Evolutionary conservation across 1,140 invertebrate genomes (phyloP).

Genomic region (Ladona fulva): DNA sequence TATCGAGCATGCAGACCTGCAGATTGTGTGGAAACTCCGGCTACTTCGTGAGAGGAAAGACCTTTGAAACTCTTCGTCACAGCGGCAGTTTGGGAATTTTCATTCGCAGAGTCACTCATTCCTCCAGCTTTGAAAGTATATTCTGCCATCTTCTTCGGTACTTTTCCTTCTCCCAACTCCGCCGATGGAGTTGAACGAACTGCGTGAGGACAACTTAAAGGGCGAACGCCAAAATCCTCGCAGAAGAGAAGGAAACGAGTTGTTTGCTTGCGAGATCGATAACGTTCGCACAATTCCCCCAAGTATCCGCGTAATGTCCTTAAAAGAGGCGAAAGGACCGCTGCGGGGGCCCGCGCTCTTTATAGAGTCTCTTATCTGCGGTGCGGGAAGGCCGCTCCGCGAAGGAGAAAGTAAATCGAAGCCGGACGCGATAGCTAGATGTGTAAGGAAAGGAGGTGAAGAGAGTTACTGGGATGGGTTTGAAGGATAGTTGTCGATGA

Average conservation of each 20-base stretch:
- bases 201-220: background rate
- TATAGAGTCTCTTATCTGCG: background rate
- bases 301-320: slow-evolving; percentile 1
- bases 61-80: no score
- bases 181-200: background rate
- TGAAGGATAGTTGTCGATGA: no score
- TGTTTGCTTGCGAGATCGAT: background rate
- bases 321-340: background rate
- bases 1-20: no score
- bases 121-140: no score
- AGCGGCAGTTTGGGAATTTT: no score
- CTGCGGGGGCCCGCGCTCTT: background rate
- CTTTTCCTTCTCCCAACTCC: background rate
- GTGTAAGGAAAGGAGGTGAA: background rate
- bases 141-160: no score
- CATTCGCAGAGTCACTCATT: no score
- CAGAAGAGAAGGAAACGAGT: background rate
- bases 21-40: no score
- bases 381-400: background rate
- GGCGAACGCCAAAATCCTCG: background rate
- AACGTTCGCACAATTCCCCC: background rate
- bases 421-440: background rate
- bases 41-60: no score
- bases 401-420: background rate
- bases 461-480: no score